Evolutionary conservation across 2,888 invertebrate genomes (phyloP), one percentile per base, ranked within the genome.

Genomic region (Hyppa rectilinea): DNA sequence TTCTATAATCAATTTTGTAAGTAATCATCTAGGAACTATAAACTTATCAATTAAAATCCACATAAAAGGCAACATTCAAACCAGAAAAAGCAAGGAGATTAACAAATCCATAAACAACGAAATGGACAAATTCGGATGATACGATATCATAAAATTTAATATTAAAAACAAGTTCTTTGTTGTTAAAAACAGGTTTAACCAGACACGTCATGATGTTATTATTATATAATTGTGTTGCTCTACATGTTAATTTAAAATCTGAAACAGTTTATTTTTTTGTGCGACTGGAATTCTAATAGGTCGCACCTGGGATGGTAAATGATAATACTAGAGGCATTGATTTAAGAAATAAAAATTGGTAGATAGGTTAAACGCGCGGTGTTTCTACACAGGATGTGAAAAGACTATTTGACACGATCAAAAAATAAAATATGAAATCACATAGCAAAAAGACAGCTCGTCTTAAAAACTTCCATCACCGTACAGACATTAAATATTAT

Each of bases 101-200:
- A 31, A 61, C 40, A 58, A 56, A 61, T 55, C 36, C n/a, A 74
- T 62, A 26, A 49, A 62, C 17, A 20, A 43, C 7, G n/a, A 56
- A 61, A 62, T 63, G 12, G 40, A 59, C 53, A 53, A 62, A 74
- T 69, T 78, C 17, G 26, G 49, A 58, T 26, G 72, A 38, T 47
- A 26, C 17, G n/a, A 5, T 29, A 26, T 53, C 45, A 49, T 63
- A 29, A 40, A n/a, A n/a, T n/a, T n/a, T n/a, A n/a, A 59, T 65
- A 40, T 29, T 23, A 45, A 69, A 62, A 78, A 59, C 58, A 20
- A 17, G 58, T 65, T 78, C 65, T 55, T 78, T 68, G 26, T 78
- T 74, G 20, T n/a, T 45, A 50, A 26, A 6, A 61, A 71, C 78
- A 43, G 49, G 76, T 72, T 66, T 56, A 34, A 4, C 14, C 23